Conservation (phyloP, 2,113 vertebrate genomes). For the Cheilinus undulatus region DNA sequence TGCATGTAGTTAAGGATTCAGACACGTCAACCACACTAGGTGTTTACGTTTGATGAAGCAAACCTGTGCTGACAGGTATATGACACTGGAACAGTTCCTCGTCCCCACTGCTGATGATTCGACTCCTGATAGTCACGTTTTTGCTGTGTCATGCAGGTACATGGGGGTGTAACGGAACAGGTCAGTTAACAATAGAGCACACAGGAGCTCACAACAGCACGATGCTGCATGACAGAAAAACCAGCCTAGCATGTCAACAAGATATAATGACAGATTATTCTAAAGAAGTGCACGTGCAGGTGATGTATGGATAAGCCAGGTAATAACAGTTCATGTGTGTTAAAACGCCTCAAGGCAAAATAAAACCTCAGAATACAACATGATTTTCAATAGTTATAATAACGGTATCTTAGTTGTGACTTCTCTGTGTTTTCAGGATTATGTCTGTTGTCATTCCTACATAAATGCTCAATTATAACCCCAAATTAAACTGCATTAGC, state of each 20-base stretch:
- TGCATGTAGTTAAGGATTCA: neutral
- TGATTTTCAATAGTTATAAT: neutral
- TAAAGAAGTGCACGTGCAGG: no score
- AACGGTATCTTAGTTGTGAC: neutral
- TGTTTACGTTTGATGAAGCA: neutral
- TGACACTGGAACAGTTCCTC: neutral
- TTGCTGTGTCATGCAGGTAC: conserved; percentile 1
- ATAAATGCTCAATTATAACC: no score
- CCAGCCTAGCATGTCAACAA: neutral
- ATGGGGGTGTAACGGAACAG: neutral
- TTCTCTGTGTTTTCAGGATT: neutral
- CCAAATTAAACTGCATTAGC: neutral
- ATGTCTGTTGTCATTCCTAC: no score
- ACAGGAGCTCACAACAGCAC: rapidly evolving
- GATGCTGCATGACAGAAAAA: no score
- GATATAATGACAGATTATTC: no score
- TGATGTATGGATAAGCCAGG: no score
- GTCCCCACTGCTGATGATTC: neutral
- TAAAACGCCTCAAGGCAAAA: neutral
- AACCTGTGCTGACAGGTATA: neutral
- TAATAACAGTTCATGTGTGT: neutral
- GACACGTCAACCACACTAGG: neutral
- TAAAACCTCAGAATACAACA: no score
- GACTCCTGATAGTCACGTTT: neutral
- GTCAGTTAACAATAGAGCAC: neutral